Evolutionary conservation across 2,888 invertebrate species (phyloP).

Genomic region (Clepsis dumicolana): DNA sequence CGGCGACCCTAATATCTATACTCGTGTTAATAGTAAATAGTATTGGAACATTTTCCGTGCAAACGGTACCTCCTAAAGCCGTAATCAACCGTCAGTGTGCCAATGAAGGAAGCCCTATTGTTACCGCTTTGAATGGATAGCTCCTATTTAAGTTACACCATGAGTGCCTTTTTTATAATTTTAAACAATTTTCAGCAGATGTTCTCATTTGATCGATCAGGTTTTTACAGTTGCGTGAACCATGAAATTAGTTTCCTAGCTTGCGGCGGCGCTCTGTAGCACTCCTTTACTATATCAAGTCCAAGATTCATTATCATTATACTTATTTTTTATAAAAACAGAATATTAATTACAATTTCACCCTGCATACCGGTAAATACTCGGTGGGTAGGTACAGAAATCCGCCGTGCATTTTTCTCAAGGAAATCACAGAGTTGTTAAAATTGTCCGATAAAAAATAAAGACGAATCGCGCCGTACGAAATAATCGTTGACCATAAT

Average conservation of each 20-base stretch:
- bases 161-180: constrained; percentile 77
- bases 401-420: constrained; percentile 1
- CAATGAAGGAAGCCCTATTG: constrained; percentile 85
- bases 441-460: constrained; percentile 26
- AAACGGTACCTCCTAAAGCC: constrained; percentile 61
- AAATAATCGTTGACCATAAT: constrained; percentile 37
- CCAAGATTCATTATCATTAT: constrained; percentile 11
- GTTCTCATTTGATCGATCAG: constrained; percentile 78
- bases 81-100: constrained; percentile 84
- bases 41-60: constrained; percentile 54
- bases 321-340: neutral
- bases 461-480: constrained; percentile 22
- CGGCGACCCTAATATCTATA: too few species aligned
- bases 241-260: constrained; percentile 76
- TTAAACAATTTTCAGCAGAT: constrained; percentile 84
- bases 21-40: neutral
- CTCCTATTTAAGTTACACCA: constrained; percentile 81
- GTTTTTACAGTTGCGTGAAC: constrained; percentile 69
- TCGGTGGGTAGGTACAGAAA: neutral
- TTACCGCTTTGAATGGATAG: constrained; percentile 83
- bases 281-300: constrained; percentile 8
- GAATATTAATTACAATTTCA: neutral
- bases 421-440: constrained; percentile 1
- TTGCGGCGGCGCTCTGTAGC: constrained; percentile 21
- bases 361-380: neutral